Evolutionary conservation across 2,888 invertebrate genomes (phyloP).

Genomic region (Nymphalis polychloros): DNA sequence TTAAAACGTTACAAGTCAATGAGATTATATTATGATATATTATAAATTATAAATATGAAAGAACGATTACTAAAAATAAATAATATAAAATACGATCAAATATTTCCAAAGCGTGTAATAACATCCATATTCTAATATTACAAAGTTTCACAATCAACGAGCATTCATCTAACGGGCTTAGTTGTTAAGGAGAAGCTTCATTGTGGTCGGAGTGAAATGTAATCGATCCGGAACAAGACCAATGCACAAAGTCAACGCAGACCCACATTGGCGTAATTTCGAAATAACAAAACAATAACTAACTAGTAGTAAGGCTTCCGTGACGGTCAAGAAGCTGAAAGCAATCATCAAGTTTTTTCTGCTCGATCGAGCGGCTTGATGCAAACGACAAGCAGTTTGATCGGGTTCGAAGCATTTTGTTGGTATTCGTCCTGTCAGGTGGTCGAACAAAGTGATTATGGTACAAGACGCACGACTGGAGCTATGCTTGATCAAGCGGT

Average conservation of each 20-base stretch:
- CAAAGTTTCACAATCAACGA: constrained; percentile 56
- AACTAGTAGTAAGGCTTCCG: not conserved
- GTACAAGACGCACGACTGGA: constrained; percentile 1
- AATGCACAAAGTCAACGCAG: constrained; percentile 19
- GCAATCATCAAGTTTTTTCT: not conserved
- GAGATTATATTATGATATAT: constrained; percentile 5
- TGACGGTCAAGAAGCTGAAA: not conserved
- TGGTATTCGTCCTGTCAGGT: not conserved
- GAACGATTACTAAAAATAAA: constrained; percentile 10
- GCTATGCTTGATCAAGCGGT: constrained; percentile 1
- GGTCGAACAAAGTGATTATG: constrained; percentile 2
- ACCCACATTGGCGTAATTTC: constrained; percentile 6
- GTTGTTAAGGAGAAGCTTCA: constrained; percentile 51
- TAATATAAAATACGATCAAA: constrained; percentile 24
- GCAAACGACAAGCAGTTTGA: not conserved
- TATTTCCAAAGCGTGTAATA: constrained; percentile 48
- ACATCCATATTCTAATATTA: constrained; percentile 56
- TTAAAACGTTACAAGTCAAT: constrained; percentile 19
- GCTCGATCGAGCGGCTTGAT: not conserved
- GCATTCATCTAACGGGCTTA: constrained; percentile 53
- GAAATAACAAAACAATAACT: constrained; percentile 11
- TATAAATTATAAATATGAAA: not conserved
- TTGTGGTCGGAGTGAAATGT: constrained; percentile 51
- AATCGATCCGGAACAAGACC: constrained; percentile 46
- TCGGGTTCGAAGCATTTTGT: not conserved